Evolutionary conservation across 2,888 invertebrate species (phyloP), one percentile per base, ranked within the genome.

Genomic region (Rhamphomyia laevipes): DNA sequence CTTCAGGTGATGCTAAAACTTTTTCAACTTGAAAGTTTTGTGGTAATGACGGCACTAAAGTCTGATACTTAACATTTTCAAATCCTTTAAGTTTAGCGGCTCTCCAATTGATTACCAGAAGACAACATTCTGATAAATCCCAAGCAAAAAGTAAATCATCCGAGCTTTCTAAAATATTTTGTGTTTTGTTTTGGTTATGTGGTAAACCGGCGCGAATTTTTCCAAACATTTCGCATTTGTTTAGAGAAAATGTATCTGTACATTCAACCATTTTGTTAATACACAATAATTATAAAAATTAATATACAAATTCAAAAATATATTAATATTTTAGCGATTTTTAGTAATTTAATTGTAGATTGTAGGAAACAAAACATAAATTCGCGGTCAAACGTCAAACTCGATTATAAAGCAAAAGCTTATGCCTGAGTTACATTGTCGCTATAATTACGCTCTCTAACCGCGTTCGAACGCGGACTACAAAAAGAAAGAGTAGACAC

Each of bases 11-110:
- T 53, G 78, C 74, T 40, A 74, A 55, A 48, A 88, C 59, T 48
- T 75, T 73, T 56, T 82, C 78, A 23, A 86, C 80, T 5, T 78
- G 74, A 65, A 82, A 82, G 38, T 76, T 70, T 18, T 83, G 81
- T 2, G 79, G 75, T 56, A 76, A 74, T 1, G 78, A 76, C 15
- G 82, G 81, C 46, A 78, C 35, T 9, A 35, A 35, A 35, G 35
- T 35, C 35, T 77, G 77, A 58, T 74, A 72, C 47, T 67, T 61
- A 46, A 74, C 59, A 38, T 67, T 65, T 45, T 71, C 66, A 23
- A 64, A 63, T 48, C 63, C 65, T 48, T 70, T 62, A 31, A 65
- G 57, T 46, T 70, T 63, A 10, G 68, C 68, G 16, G 68, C 66
- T 55, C 76, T 67, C 61, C 80, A 64, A 64, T 81, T 78, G 52